Evolutionary conservation across 2,113 vertebrate genomes (phyloP).

Genomic region (Pleuronectes platessa): DNA sequence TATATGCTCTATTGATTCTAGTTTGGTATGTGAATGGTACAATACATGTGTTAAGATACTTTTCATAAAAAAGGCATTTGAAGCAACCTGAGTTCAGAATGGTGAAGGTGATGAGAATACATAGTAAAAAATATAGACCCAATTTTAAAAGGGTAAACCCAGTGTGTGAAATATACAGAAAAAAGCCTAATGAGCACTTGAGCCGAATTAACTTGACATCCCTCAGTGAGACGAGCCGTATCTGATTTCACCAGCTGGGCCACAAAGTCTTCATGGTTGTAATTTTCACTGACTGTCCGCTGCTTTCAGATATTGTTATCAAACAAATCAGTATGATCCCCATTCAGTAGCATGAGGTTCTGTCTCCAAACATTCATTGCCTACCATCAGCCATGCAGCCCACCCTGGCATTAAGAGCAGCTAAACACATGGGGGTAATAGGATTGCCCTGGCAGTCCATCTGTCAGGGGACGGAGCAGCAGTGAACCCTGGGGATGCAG

Average conservation of each 20-base stretch:
- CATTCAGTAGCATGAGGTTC: constrained; percentile 55
- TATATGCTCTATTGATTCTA: too few relatives aligned
- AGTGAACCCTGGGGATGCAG: constrained; percentile 54
- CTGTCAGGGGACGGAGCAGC: constrained; percentile 71
- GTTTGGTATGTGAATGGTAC: too few relatives aligned
- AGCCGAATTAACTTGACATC: constrained; percentile 28
- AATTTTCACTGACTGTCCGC: constrained; percentile 20
- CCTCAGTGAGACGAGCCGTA: constrained; percentile 13
- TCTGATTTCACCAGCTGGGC: constrained; percentile 24
- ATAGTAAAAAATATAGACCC: too few relatives aligned
- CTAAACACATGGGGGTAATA: constrained; percentile 85
- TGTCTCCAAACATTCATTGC: constrained; percentile 53
- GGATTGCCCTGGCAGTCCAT: constrained; percentile 84
- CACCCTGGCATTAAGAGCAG: constrained; percentile 83
- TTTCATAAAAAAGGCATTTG: too few relatives aligned
- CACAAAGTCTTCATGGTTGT: constrained; percentile 20
- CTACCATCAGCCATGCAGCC: constrained; percentile 75
- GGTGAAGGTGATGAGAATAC: too few relatives aligned
- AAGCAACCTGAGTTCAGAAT: too few relatives aligned
- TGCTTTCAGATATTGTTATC: constrained; percentile 50
- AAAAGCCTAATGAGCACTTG: constrained; percentile 34
- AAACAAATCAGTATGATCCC: constrained; percentile 64
- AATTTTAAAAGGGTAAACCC: constrained; percentile 1
- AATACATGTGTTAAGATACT: too few relatives aligned
- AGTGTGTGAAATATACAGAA: constrained; percentile 19